Conservation (phyloP, 2,113 vertebrate genomes). For the Pedetes capensis region DNA sequence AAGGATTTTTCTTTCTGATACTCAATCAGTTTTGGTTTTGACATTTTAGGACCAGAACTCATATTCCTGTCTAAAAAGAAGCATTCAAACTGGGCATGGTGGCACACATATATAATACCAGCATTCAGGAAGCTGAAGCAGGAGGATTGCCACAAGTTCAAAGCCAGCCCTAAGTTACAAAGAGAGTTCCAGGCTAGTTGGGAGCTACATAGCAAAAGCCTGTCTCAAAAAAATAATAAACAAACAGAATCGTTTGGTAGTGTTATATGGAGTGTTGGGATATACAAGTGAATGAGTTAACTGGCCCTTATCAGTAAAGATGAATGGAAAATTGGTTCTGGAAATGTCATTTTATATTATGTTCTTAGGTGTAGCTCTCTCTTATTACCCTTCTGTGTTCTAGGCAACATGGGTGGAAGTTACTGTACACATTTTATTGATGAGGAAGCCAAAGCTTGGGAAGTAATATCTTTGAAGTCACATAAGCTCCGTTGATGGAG, state of each 20-base stretch:
- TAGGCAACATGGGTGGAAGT: neutral
- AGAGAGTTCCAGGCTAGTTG: too few species aligned
- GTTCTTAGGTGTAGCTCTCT: neutral
- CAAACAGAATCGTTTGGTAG: too few species aligned
- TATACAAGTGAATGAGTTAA: neutral
- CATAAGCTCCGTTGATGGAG: neutral
- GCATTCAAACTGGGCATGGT: too few species aligned
- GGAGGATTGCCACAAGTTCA: too few species aligned
- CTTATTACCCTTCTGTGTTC: neutral
- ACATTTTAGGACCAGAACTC: neutral
- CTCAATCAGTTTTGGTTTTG: neutral
- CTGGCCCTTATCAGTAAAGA: neutral
- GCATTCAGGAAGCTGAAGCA: too few species aligned
- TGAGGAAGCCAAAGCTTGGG: neutral
- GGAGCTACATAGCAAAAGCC: too few species aligned
- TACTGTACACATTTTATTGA: neutral
- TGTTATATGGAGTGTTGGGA: too few species aligned
- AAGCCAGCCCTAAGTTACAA: too few species aligned
- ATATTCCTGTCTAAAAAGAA: neutral
- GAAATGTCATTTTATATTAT: neutral
- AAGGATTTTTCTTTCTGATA: slow-evolving; percentile 31
- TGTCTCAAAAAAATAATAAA: too few species aligned
- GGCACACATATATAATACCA: too few species aligned
- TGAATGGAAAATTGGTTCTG: neutral
- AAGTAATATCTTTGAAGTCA: neutral